Evolutionary conservation across 1,140 invertebrate genomes (phyloP).

Genomic region (Drosophila nebulosa): DNA sequence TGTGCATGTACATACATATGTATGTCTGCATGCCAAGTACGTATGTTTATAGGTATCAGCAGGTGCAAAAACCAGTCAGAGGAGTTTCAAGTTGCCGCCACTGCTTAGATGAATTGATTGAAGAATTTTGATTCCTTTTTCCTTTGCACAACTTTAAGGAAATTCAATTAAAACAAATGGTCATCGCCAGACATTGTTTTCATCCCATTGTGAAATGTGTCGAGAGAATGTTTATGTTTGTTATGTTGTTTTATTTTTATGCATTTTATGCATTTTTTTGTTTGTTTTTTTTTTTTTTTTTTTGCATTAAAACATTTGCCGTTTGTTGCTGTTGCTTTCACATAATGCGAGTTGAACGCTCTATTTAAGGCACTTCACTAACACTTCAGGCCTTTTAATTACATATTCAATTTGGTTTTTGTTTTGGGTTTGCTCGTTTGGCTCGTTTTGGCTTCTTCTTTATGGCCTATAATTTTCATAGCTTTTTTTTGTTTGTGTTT

Average conservation of each 20-base stretch:
- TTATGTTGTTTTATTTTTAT: not conserved
- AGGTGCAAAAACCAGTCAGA: not conserved
- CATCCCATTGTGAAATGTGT: not conserved
- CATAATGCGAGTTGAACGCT: constrained; percentile 50
- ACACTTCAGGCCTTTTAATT: constrained; percentile 51
- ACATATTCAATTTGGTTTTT: constrained; percentile 31
- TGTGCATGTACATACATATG: not conserved
- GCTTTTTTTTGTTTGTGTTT: not conserved
- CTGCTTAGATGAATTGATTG: constrained; percentile 14
- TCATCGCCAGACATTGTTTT: not conserved
- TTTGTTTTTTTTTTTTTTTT: constrained; percentile 17
- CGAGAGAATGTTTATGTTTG: not conserved
- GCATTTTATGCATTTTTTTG: not conserved
- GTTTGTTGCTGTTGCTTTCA: constrained; percentile 39
- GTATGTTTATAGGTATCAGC: not conserved
- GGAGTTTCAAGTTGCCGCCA: not conserved
- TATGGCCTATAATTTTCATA: constrained; percentile 45
- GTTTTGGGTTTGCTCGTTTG: constrained; percentile 7
- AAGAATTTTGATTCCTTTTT: constrained; percentile 27
- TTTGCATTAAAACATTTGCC: constrained; percentile 29
- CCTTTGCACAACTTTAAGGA: not conserved
- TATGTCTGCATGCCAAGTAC: not conserved
- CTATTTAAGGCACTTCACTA: constrained; percentile 47
- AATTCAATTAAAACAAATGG: not conserved
- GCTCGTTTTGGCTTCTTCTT: constrained; percentile 10